Conservation (phyloP, 2,113 vertebrate genomes). For the Hoplias malabaricus region DNA sequence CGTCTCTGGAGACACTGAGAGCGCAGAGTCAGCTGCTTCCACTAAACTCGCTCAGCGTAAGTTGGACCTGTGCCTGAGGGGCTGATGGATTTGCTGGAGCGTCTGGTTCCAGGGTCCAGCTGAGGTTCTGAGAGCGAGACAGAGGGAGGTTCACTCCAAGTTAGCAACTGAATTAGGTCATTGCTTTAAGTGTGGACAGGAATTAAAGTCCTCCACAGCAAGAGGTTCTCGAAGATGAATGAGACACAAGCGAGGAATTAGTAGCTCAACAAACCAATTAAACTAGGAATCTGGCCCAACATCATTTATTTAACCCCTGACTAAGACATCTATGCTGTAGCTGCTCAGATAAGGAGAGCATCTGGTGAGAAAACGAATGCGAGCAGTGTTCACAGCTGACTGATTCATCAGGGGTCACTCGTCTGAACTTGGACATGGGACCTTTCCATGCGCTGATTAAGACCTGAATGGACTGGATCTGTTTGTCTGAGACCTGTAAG, state of each 20-base stretch:
- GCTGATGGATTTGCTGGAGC: background rate
- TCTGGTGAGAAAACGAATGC: background rate
- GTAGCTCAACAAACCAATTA: background rate
- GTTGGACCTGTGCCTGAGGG: background rate
- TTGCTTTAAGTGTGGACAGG: background rate
- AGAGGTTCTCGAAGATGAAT: slow-evolving; percentile 11
- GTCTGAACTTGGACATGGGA: background rate
- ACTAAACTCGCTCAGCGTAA: background rate
- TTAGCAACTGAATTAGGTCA: slow-evolving; percentile 1
- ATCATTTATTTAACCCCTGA: slow-evolving; percentile 3
- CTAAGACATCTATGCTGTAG: background rate
- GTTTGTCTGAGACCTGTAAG: background rate
- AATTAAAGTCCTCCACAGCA: background rate
- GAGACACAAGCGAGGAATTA: background rate
- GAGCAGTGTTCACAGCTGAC: background rate
- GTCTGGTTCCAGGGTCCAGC: background rate
- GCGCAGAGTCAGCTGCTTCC: background rate
- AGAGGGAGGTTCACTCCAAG: background rate
- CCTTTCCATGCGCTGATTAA: background rate
- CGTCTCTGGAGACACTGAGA: background rate
- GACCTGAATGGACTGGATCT: background rate
- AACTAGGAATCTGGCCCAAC: background rate
- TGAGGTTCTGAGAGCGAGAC: background rate
- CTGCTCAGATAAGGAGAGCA: background rate
- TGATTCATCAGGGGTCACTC: background rate